Evolutionary conservation across 2,113 vertebrate species (phyloP), one percentile per base, ranked within the genome.

Genomic region (Brienomyrus longianalis): DNA sequence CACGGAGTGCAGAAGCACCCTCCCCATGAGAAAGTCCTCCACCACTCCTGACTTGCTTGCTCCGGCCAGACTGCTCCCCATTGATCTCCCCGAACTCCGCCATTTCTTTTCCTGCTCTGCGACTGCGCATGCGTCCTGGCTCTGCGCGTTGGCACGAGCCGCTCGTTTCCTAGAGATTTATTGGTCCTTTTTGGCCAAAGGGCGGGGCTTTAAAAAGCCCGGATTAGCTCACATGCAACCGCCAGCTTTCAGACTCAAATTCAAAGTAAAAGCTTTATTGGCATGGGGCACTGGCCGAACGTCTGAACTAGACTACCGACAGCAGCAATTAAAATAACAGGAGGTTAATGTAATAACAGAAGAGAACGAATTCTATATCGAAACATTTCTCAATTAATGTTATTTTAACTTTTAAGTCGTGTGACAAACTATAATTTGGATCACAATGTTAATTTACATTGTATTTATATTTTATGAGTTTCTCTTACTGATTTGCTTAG

Each of bases 111-210:
- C 90, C 86, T 87, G 89, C 43, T 31, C 48, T 1, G 0, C n/a
- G 9, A 5, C 15, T 54, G 39, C 43, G 39, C 35, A 48, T 23
- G 89, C 45, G 0, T 84, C 47, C 52, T 11, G 5, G 11, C 35
- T 83, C 89, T 95, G 92, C 96, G 95, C 96, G 94, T 95, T 35
- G 51, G 52, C 11, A 47, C 0, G 0, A 5, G n/a, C 23, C 50
- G 85, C 48, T 15, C 5, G 13, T 35, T 54, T 35, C 31, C 85
- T 17, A 15, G 1, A 13, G 9, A 1, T 2, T 19, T 8, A 89
- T 80, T 89, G 70, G 88, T 51, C 11, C n/a, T 13, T 21, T 51
- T 19, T 43, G 9, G 47, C 19, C 39, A 31, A 17, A 31, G 35
- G 48, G 66, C 23, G 47, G 87, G 87, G 27, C 52, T 66, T 47